Evolutionary conservation across 2,797 vertebrate genomes (phyloP), one percentile per base, ranked within the genome.

Genomic region (Scyliorhinus canicula): DNA sequence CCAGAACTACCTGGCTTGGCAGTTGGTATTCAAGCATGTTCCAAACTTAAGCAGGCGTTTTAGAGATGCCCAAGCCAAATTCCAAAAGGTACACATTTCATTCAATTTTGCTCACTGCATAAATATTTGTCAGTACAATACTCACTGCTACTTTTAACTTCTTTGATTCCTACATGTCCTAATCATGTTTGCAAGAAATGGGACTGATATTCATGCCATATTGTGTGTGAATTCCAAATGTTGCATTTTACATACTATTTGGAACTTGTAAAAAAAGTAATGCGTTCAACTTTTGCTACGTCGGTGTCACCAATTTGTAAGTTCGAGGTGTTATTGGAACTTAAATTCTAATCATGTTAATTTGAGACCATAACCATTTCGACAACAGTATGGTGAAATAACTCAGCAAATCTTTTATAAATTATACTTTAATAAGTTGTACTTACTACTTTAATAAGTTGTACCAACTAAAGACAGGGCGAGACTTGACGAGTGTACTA

Each of bases 1-100:
- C 96, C 99, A 99, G 97, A 99, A 99, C 97, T 99, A 99, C 96
- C 97, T 99, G 97, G 98, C 97, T 47, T 99, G 99, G 99, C 98
- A 98, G 69, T 96, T 99, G 96, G 97, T 99, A 94, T 97, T 98
- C 0, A 99, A 99, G 86, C 97, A 98, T 40, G 97, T 99, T 88
- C 98, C 98, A 95, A 98, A 98, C 96, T 95, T 99, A 96, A 99
- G 98, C 93, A 98, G 97, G 40, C 98, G 98, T 28, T 99, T 99
- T 97, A 99, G 98, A 97, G 99, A 99, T 0, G 97, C 98, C 2
- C 97, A 98, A n/a, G 97, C 98, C 0, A 97, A 96, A 96, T 99
- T 99, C 97, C 98, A 97, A 96, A 99, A 99, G 98, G 99, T 99
- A 96, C 71, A 16, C 44, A 6, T 16, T 67, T 52, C 47, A 31